Conservation (phyloP, 2,888 invertebrate genomes). For the Plebejus melissa region DNA sequence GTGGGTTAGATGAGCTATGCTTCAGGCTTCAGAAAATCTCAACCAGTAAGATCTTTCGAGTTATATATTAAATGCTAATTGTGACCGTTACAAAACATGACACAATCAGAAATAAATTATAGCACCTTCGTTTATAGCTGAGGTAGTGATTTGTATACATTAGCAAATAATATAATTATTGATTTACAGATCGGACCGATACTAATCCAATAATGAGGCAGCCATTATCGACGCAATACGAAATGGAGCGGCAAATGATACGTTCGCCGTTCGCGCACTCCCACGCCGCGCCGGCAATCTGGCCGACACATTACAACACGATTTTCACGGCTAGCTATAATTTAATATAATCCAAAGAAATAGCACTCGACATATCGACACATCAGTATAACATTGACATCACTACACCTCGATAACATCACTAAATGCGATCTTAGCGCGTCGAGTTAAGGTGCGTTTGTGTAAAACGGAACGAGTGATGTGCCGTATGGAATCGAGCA, state of each 20-base stretch:
- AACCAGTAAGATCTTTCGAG: neutral
- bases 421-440: constrained; percentile 37
- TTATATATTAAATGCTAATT: neutral
- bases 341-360: constrained; percentile 79
- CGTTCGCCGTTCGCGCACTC: constrained; percentile 61
- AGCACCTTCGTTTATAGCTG: neutral
- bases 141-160: constrained; percentile 15
- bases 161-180: constrained; percentile 21
- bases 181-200: constrained; percentile 21
- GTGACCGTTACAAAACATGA: neutral
- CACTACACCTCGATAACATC: neutral
- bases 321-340: constrained; percentile 78
- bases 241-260: constrained; percentile 67
- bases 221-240: constrained; percentile 67
- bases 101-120: neutral
- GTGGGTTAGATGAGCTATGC: neutral
- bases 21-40: neutral
- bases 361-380: constrained; percentile 55
- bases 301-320: constrained; percentile 73
- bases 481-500: constrained; percentile 35
- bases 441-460: constrained; percentile 45
- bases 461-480: constrained; percentile 31
- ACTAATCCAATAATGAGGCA: constrained; percentile 71
- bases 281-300: constrained; percentile 70
- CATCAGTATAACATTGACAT: constrained; percentile 31